phyloP scores from a whole-genome alignment of 1,140 invertebrate species.

The Microplitis mediator region DNA sequence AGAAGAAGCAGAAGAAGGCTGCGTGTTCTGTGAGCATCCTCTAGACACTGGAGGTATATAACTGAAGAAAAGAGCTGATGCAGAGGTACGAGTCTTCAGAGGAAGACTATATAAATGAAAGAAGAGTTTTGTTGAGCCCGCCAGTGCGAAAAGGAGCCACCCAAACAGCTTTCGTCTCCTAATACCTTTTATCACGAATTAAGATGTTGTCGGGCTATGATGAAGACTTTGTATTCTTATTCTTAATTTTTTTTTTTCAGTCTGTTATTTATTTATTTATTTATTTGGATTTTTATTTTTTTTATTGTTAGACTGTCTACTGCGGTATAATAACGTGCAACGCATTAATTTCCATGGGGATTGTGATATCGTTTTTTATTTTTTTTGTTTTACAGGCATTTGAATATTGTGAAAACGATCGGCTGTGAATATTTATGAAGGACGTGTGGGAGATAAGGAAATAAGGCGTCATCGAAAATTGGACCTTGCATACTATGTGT shows the following conservation, averaged over 20 bases:
- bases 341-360: background rate
- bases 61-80: too few relatives aligned
- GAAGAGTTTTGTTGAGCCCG: background rate
- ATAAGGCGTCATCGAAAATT: background rate
- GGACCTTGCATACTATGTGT: background rate
- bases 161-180: slow-evolving; percentile 43
- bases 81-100: background rate
- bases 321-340: background rate
- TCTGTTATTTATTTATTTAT: too few relatives aligned
- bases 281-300: background rate
- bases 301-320: background rate
- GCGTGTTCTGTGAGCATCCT: slow-evolving; percentile 37
- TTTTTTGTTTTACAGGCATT: background rate
- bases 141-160: slow-evolving; percentile 17
- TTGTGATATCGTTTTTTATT: background rate
- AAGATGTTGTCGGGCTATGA: slow-evolving; percentile 52
- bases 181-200: slow-evolving; percentile 58
- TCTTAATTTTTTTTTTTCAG: background rate
- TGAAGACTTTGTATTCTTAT: background rate
- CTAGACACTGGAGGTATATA: slow-evolving; percentile 20
- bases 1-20: slow-evolving; percentile 12
- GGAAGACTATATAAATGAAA: too few relatives aligned
- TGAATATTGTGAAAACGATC: slow-evolving; percentile 4
- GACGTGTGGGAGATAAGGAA: background rate
- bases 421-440: slow-evolving; percentile 17